These are phyloP conservation scores for Murina feae DNA, from an alignment of 2,113 vertebrate genomes.

Conservation along the genomic window DNA sequence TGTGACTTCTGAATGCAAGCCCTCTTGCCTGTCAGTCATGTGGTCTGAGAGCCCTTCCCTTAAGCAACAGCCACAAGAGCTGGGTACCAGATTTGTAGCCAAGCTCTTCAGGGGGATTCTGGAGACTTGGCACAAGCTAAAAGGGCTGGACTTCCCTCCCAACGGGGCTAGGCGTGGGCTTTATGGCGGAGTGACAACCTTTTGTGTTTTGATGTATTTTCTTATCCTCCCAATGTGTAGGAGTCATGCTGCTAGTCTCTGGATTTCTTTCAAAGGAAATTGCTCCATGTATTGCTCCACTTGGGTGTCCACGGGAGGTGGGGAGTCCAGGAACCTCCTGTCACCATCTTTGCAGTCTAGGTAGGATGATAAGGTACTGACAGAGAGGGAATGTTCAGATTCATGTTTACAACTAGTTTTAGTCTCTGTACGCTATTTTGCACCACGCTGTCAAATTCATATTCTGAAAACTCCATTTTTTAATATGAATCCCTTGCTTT, in stretches of 20 bases:
- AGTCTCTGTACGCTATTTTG: background rate
- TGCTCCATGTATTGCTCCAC: too few relatives aligned
- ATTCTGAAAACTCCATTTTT: background rate
- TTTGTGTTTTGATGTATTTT: background rate
- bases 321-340: background rate
- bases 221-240: background rate
- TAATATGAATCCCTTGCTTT: background rate
- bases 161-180: background rate
- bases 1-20: background rate
- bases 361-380: background rate
- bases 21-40: background rate
- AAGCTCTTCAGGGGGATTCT: background rate
- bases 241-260: background rate
- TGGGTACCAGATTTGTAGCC: background rate
- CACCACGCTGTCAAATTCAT: background rate
- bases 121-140: background rate
- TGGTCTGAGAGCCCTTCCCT: background rate
- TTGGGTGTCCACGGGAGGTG: background rate
- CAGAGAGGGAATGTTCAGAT: background rate
- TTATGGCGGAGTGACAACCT: background rate
- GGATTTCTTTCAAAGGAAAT: background rate
- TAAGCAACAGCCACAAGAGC: background rate
- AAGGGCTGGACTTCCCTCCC: background rate
- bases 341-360: background rate
- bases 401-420: background rate